These are phyloP conservation scores for Lamprotornis superbus DNA, from an alignment of 2,113 vertebrate genomes.

Conservation along the genomic window DNA sequence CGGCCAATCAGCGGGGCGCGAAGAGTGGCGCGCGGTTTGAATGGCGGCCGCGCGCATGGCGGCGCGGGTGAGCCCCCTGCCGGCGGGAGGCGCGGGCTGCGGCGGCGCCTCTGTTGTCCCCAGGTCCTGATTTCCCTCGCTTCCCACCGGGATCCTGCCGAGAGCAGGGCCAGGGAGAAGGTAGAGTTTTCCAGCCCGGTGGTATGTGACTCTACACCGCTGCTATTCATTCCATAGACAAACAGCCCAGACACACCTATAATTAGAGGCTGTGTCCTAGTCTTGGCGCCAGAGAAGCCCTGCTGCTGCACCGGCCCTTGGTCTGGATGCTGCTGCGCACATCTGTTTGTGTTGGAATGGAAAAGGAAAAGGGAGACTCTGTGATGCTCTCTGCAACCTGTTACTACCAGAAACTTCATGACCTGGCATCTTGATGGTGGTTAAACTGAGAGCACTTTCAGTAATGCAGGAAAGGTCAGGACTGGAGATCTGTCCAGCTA, in stretches of 20 bases:
- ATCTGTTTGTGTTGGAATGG: background rate
- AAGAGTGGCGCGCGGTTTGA: slow-evolving; percentile 49
- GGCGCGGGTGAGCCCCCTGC: background rate
- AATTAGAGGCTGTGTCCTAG: background rate
- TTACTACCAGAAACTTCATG: background rate
- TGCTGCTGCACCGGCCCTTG: background rate
- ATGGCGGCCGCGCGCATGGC: slow-evolving; percentile 8
- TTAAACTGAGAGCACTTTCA: background rate
- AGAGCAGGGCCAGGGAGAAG: background rate
- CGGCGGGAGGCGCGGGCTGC: background rate
- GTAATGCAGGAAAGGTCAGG: background rate
- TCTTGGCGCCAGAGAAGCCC: background rate
- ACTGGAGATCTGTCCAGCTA: background rate
- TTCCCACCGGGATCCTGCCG: background rate
- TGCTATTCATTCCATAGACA: background rate
- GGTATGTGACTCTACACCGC: background rate
- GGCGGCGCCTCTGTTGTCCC: too few species aligned
- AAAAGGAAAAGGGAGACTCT: background rate
- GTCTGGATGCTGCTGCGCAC: background rate
- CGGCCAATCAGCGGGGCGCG: slow-evolving; percentile 21
- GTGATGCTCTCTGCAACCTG: background rate
- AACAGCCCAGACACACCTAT: background rate
- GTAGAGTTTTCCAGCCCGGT: background rate
- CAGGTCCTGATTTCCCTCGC: accelerated
- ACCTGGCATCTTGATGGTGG: background rate